Evolutionary conservation across 2,113 vertebrate genomes (phyloP), one percentile per base, ranked within the genome.

Genomic region (Hepsetus odoe): DNA sequence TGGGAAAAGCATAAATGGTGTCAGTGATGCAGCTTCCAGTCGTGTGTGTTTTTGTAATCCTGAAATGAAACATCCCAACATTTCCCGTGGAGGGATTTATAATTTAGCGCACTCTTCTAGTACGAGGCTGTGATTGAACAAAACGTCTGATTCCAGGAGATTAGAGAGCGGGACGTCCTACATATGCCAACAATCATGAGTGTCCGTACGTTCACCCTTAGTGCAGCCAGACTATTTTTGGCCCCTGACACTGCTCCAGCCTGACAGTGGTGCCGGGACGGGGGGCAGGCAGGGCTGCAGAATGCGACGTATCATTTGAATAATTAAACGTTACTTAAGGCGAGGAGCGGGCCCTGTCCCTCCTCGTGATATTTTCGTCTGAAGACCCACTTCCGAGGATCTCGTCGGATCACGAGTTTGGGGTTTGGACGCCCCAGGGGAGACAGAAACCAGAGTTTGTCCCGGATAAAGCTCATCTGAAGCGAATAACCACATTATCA

Each of bases 311-410:
- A 30, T 8, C 22, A 55, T 72, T 49, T 53, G 33, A 33, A 72
- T 72, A 72, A 72, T 72, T 72, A 72, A 35, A 14, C 30, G 30
- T 33, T 16, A 32, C 69, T 72, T 26, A 20, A 16, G 46, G 49
- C 53, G 7, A 12, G 1, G 24, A 56, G 22, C 51, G 4, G 24
- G 53, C 22, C 53, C 53, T n/a, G 6, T 56, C 20, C 10, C n/a
- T 56, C 53, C 24, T 12, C 53, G 11, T 56, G 53, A 56, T 56
- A 10, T 24, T 56, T 56, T 26, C 18, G 8, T 56, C n/a, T 56
- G 53, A 24, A 1, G 53, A 26, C 24, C n/a, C 8, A 26, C 53
- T 56, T 12, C 53, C 1, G 53, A 56, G n/a, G 53, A 56, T 26
- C 53, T 56, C 53, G 11, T 5, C 8, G n/a, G n/a, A 12, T 26